Base-by-base conservation (phyloP, 2,888 invertebrate species). In the Axea sp. region DNA sequence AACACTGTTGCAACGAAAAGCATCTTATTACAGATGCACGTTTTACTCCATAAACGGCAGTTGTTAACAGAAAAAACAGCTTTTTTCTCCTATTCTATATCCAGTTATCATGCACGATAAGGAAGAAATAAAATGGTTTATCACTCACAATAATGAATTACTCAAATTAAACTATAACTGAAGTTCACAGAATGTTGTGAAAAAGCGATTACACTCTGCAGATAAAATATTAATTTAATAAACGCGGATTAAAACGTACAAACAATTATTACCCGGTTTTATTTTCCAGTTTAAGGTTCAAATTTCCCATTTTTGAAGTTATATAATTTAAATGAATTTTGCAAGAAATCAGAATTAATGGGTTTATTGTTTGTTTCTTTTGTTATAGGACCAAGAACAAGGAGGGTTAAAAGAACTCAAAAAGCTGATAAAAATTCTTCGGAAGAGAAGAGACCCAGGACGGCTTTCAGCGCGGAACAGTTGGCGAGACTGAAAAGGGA, bases 401-500 rank as follows among this genome's bases (percentile, higher is more conserved):
- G 92, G 55, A 86, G 91, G 30, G 86, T 89, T 62, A 90, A 90
- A 73, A 85, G 89, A 78, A 9, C 79, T 6, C 90, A 78, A 87
- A 83, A 72, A 73, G 74, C 88, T 80, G 88, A 91, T 87, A 88
- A 91, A 72, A 79, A 80, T 28, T 83, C 85, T 51, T 84, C 88
- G 0, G 95, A 95, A 78, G 96, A 97, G 88, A 99, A 98, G 86
- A 90, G 98, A 79, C 98, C 98, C 0, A 89, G 98, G 47, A 99
- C 98, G 0, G 98, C 98, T 6, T 99, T 98, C 90, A 97, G 97
- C 55, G 94, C 95, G 49, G 96, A 97, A 31, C 98, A 98, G 85
- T 90, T 98, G 78, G 93, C 94, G 2, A 91, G 96, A 81, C 90
- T 98, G 82, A 97, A 97, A 90, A 92, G 94, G 87, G 98, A 99